Conservation (phyloP, 1,140 invertebrate species). For the Nautilus pompilius region DNA sequence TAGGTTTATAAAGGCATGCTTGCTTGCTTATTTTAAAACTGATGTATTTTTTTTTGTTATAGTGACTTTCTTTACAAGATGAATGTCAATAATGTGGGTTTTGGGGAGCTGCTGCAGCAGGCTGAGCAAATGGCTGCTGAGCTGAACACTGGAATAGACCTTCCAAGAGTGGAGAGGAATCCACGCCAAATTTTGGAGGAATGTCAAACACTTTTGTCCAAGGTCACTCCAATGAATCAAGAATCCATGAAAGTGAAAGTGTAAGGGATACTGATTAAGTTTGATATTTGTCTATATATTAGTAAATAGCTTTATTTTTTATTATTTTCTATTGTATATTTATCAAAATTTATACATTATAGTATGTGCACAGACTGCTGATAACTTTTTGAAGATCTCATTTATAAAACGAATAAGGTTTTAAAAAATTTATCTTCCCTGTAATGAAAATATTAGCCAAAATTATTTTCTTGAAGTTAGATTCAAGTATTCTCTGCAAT, state of each 20-base stretch:
- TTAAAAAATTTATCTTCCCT: not conserved
- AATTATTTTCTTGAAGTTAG: too few species aligned
- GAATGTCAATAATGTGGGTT: constrained; percentile 51
- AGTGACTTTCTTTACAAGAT: too few species aligned
- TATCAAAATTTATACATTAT: not conserved
- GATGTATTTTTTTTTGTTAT: too few species aligned
- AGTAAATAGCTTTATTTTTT: not conserved
- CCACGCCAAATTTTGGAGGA: constrained; percentile 87
- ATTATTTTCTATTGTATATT: not conserved
- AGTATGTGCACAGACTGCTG: not conserved
- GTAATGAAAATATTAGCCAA: too few species aligned
- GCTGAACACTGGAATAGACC: constrained; percentile 66
- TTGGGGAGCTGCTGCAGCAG: constrained; percentile 82
- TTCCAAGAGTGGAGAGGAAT: constrained; percentile 78
- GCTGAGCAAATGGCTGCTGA: constrained; percentile 87
- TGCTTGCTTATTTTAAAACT: too few species aligned
- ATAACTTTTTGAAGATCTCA: not conserved
- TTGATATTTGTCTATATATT: not conserved
- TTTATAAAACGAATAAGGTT: not conserved
- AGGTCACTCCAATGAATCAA: constrained; percentile 70
- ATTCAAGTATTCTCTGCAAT: too few species aligned
- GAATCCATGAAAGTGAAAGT: constrained; percentile 84
- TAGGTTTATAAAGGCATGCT: too few species aligned
- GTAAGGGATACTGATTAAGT: constrained; percentile 62
- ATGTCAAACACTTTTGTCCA: constrained; percentile 82